Evolutionary conservation across 2,888 invertebrate species (phyloP), one percentile per base, ranked within the genome.

Genomic region (Drosophila aldrichi): DNA sequence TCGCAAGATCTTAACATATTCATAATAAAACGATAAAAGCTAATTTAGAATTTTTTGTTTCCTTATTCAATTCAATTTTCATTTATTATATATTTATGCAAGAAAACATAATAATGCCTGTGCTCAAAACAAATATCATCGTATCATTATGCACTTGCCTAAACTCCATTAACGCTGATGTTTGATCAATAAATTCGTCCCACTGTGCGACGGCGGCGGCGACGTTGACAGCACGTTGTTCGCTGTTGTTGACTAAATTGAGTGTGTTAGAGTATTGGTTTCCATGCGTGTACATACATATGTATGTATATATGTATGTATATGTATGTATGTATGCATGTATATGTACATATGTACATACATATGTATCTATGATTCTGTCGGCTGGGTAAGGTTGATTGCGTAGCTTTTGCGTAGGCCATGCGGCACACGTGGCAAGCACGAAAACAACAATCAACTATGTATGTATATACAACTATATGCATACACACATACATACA

Each of bases 361-460:
- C 22, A 10, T 58, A 25, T 54, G 38, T 46, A 20, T 46, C 43
- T 69, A 54, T 56, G 32, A 48, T 65, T 55, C 40, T 65, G 44
- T 38, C 54, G 20, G n/a, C 46, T 61, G 63, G 25, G 40, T 20
- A 41, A 61, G 56, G 56, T 52, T 68, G 56, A 56, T 63, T 51
- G 58, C 18, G 32, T 55, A 38, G 55, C 46, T 40, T 69, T 62
- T 62, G 55, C 56, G 57, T 70, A 63, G 62, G 40, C 69, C 46
- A 43, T 56, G 54, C 40, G 29, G 32, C 59, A 69, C 59, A 67
- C 69, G 69, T 69, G 67, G 67, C 69, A 59, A 54, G 25, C 22
- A 38, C 52, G 57, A 38, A 14, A 56, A 34, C 52, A 58, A 56
- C 56, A 40, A 8, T 20, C 29, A 38, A 3, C 14, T 12, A 22